These are phyloP conservation scores for Rhimphoctona megacephalus DNA, from an alignment of 2,888 invertebrate genomes.

Conservation along the genomic window DNA sequence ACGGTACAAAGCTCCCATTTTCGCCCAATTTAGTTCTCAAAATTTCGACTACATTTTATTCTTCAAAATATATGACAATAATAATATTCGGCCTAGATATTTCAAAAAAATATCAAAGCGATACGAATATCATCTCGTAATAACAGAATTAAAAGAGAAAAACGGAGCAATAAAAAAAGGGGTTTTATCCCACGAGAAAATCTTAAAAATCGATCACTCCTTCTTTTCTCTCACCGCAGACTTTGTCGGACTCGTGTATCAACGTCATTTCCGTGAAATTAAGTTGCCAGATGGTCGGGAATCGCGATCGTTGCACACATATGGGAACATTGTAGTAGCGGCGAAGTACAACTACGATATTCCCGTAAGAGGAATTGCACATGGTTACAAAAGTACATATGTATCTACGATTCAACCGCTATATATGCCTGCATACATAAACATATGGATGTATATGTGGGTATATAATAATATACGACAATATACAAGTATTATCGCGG, in stretches of 20 bases:
- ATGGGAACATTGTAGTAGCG: conserved; percentile 29
- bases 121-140: neutral
- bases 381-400: conserved; percentile 33
- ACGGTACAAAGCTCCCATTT: neutral
- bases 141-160: neutral
- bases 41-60: neutral
- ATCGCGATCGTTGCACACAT: conserved; percentile 24
- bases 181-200: conserved; percentile 16
- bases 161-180: too few relatives aligned
- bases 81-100: neutral
- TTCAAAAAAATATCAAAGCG: too few relatives aligned
- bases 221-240: neutral
- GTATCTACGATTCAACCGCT: neutral
- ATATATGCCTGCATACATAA: neutral
- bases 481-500: conserved; percentile 24
- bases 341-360: conserved; percentile 54
- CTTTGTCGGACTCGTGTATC: conserved; percentile 22
- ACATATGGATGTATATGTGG: neutral
- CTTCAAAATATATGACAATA: neutral
- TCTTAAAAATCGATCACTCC: neutral
- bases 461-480: conserved; percentile 19
- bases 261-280: conserved; percentile 58
- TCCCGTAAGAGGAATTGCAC: conserved; percentile 49
- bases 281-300: conserved; percentile 47
- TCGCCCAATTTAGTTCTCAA: neutral